Conservation (phyloP, 2,113 vertebrate species). For the Trinectes maculatus region DNA sequence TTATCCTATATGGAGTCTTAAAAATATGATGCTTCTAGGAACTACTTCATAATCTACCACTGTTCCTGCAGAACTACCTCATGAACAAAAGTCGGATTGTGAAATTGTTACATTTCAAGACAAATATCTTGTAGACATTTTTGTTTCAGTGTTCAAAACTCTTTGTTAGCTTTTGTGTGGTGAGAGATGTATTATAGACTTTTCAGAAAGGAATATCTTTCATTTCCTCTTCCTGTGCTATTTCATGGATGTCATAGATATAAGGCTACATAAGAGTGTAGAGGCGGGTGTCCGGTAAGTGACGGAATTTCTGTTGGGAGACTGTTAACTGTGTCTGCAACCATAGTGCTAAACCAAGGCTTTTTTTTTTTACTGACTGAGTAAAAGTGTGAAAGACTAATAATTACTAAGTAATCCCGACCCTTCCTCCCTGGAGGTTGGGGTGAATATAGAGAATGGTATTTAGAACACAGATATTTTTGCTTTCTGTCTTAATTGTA, state of each 20-base stretch:
- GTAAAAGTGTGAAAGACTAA: background rate
- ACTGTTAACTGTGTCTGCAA: background rate
- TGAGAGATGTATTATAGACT: background rate
- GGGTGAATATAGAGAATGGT: background rate
- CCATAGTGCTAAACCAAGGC: background rate
- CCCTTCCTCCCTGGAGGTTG: background rate
- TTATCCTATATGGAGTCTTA: background rate
- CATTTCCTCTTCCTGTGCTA: background rate
- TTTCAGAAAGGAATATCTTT: background rate
- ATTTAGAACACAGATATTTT: too few species aligned
- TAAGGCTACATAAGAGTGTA: background rate
- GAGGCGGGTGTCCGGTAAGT: background rate
- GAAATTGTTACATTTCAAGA: too few species aligned
- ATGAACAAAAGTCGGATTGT: too few species aligned
- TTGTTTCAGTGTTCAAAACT: too few species aligned
- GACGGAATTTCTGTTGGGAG: background rate
- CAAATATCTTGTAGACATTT: too few species aligned
- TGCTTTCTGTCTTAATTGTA: too few species aligned
- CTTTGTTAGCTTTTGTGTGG: background rate
- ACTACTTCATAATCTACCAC: too few species aligned
- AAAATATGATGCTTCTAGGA: background rate
- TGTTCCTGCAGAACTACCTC: too few species aligned
- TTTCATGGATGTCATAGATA: constrained; percentile 12
- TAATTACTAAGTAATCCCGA: background rate
- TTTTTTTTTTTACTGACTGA: background rate